Conservation (phyloP, 2,797 vertebrate genomes). For the Syngnathus rostellatus region DNA sequence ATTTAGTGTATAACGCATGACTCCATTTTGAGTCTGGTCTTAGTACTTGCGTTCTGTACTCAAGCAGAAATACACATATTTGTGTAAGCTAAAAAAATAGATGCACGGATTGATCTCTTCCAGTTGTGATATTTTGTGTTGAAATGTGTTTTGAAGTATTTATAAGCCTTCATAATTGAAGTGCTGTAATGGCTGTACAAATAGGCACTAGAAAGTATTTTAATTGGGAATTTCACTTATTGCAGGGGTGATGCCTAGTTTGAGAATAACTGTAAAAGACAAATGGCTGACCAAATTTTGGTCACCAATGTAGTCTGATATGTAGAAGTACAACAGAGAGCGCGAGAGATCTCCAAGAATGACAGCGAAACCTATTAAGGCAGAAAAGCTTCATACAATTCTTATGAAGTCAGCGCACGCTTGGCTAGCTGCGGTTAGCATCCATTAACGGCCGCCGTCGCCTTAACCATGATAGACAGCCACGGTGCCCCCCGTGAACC, state of each 20-base stretch:
- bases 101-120: no score
- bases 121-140: no score
- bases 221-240: no score
- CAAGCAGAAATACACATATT: no score
- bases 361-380: not conserved
- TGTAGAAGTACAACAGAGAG: not conserved
- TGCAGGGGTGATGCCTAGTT: no score
- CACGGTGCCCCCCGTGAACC: constrained; percentile 1
- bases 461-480: constrained; percentile 16
- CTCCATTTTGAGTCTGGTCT: not conserved
- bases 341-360: not conserved
- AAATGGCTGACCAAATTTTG: not conserved
- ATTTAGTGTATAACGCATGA: not conserved
- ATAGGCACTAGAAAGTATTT: no score
- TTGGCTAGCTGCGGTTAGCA: constrained; percentile 38
- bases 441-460: constrained; percentile 30
- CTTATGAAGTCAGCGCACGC: constrained; percentile 40
- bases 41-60: not conserved
- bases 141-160: no score
- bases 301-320: not conserved
- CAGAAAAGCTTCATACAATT: constrained; percentile 36
- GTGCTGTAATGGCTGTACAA: no score
- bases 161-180: no score
- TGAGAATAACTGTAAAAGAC: no score
- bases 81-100: no score